Percentiles rank a stretch among this genome's conserved stretches.
These are phyloP conservation scores for Platycercus adscitus DNA, from an alignment of 2,113 vertebrate genomes.

Conservation along the genomic window DNA sequence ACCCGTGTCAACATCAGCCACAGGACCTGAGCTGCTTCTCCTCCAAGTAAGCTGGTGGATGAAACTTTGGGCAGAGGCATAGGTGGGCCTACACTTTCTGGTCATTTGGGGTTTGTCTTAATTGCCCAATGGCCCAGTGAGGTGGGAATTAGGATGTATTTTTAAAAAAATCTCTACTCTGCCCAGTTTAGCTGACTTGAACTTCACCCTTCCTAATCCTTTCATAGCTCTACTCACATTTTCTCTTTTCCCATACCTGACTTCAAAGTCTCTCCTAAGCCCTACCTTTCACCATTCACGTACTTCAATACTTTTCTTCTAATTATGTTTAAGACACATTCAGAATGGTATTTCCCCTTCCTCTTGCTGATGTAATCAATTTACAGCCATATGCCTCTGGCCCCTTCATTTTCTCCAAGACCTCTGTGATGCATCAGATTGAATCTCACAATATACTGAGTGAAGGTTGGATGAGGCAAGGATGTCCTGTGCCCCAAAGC, in stretches of 20 bases:
- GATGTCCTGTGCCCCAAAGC: background rate
- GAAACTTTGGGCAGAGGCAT: background rate
- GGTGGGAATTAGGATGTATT: background rate
- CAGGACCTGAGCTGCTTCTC: background rate
- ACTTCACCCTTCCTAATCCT: background rate
- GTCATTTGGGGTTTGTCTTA: background rate
- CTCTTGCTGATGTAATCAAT: background rate
- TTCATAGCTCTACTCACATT: background rate
- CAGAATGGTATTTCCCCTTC: background rate
- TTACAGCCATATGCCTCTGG: background rate
- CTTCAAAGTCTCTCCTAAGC: background rate
- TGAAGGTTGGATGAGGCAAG: background rate
- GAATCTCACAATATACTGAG: background rate
- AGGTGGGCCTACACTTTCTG: background rate
- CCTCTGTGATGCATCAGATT: background rate
- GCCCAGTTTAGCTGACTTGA: background rate
- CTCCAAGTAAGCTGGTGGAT: background rate
- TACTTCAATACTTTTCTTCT: background rate
- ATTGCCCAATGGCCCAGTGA: background rate
- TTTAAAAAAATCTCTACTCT: background rate
- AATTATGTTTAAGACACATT: background rate
- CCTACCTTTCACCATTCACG: background rate
- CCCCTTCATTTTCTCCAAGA: background rate
- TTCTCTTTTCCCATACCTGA: background rate
- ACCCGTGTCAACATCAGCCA: rapidly evolving